Evolutionary conservation across 2,113 vertebrate species (phyloP), one percentile per base, ranked within the genome.

Genomic region (Ptilorrhoa leucosticta): DNA sequence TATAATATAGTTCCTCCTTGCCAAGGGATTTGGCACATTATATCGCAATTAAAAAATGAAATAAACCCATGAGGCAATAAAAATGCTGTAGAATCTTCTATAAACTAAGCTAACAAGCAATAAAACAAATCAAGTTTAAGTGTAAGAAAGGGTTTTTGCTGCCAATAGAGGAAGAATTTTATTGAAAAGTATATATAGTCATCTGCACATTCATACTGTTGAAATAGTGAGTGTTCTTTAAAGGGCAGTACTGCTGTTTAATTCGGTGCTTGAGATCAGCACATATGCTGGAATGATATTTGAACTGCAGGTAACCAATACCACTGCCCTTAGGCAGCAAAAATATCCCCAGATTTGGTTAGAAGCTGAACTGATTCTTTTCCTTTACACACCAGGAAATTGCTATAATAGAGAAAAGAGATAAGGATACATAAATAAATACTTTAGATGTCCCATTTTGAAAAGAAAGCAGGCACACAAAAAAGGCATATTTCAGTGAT

Each of bases 91-190:
- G 70, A 86, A 89, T 53, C 56, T 88, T 88, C 79, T 81, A 97
- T 97, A 89, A 96, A 96, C 88, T 68, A 95, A 92, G 84, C 83
- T 96, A 96, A 95, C 83, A 94, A 97, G 88, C 90, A 88, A 81
- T 96, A 94, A 97, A 96, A 51, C 76, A 95, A 96, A 93, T 90
- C 78, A 58, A 83, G 40, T 89, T 90, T 70, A 90, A 93, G 85
- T 56, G 71, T 71, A 94, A 94, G 88, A 78, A 93, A 84, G 15
- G 3, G 2, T 0, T 57, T 93, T 84, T 93, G 39, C 51, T 94
- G 88, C 83, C 95, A 96, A 31, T 6, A 77, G 27, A 72, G 47
- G 86, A 92, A 96, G 63, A 85, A 80, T 94, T 90, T 96, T 89
- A 91, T 76, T 83, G 90, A 89, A 86, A 93, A 87, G 24, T 68